These are phyloP conservation scores for Cheilosia variabilis DNA, from an alignment of 2,888 invertebrate genomes.

Conservation along the genomic window DNA sequence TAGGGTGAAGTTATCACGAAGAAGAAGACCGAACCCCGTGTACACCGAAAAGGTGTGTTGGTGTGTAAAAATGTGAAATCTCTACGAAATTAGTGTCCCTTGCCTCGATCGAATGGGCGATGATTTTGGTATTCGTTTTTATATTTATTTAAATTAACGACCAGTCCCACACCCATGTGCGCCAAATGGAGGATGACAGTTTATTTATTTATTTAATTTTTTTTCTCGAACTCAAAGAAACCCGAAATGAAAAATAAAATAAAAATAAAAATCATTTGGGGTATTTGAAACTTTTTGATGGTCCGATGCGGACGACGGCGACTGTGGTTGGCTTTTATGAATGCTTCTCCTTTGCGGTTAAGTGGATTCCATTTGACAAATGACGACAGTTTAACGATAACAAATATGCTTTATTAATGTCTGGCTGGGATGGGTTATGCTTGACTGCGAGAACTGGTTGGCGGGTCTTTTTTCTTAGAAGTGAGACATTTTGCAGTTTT, in stretches of 20 bases:
- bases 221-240: background rate
- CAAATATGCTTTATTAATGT: slow-evolving; percentile 70
- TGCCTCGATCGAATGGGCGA: background rate
- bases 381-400: slow-evolving; percentile 69
- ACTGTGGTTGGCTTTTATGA: slow-evolving; percentile 18
- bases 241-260: background rate
- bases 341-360: slow-evolving; percentile 39
- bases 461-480: slow-evolving; percentile 35
- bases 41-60: slow-evolving; percentile 7
- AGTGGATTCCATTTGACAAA: slow-evolving; percentile 51
- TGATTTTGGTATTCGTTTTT: slow-evolving; percentile 3
- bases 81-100: slow-evolving; percentile 12
- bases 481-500: slow-evolving; percentile 19
- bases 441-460: background rate
- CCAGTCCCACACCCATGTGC: slow-evolving; percentile 30
- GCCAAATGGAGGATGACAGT: slow-evolving; percentile 32
- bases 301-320: background rate
- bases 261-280: slow-evolving; percentile 12
- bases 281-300: slow-evolving; percentile 50
- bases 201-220: background rate
- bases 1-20: slow-evolving; percentile 14
- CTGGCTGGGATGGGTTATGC: slow-evolving; percentile 16
- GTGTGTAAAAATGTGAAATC: background rate
- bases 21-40: background rate
- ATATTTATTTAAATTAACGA: slow-evolving; percentile 38